Percentiles rank a stretch among this genome's conserved stretches.
Evolutionary conservation across 1,140 invertebrate species (phyloP).

Genomic region (Drosophila albomicans): DNA sequence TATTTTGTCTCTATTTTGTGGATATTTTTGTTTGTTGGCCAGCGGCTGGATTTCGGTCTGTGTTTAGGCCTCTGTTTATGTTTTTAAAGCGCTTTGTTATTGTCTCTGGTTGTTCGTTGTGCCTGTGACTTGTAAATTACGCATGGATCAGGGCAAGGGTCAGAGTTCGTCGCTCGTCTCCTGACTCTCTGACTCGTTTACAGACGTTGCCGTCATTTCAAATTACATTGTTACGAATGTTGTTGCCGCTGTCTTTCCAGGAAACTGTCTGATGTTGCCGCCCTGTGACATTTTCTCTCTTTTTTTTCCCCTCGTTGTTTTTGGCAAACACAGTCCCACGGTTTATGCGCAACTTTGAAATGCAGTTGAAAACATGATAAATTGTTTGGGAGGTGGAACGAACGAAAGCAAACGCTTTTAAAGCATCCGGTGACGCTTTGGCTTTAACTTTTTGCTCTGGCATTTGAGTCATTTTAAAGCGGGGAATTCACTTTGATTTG

Average conservation of each 20-base stretch:
- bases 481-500: conserved; percentile 17
- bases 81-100: conserved; percentile 52
- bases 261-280: conserved; percentile 29
- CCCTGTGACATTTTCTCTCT: conserved; percentile 37
- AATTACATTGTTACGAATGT: conserved; percentile 76
- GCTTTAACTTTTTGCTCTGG: conserved; percentile 11
- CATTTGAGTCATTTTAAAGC: conserved; percentile 10
- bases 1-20: conserved; percentile 28
- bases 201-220: conserved; percentile 49
- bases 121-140: conserved; percentile 60
- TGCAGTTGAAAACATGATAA: conserved; percentile 53
- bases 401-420: conserved; percentile 7
- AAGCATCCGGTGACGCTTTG: conserved; percentile 32
- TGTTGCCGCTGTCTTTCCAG: conserved; percentile 22
- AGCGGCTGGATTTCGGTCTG: conserved; percentile 67
- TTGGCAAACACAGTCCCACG: conserved; percentile 30
- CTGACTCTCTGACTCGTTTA: background rate
- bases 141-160: conserved; percentile 39
- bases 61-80: conserved; percentile 47
- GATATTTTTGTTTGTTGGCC: conserved; percentile 51
- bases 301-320: too few relatives aligned
- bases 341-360: conserved; percentile 29
- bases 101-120: conserved; percentile 53
- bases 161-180: conserved; percentile 9
- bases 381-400: conserved; percentile 15